Evolutionary conservation across 2,797 vertebrate species (phyloP), one percentile per base, ranked within the genome.

Genomic region (Tamandua tetradactyla): DNA sequence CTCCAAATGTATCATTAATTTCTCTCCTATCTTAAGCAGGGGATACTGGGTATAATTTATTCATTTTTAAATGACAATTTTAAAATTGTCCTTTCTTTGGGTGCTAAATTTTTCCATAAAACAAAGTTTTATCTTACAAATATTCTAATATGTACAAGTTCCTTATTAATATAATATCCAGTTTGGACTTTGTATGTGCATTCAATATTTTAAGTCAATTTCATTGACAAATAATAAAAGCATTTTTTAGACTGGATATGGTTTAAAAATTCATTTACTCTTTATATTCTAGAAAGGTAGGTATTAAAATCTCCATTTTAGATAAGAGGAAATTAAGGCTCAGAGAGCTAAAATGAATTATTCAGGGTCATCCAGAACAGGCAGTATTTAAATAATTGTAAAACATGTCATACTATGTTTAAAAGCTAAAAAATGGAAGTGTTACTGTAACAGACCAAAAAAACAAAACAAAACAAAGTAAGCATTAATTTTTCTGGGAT

Each of bases 171-270:
- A 88, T 72, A 89, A 47, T 47, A 61, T 59, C 20, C 35, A 86
- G 27, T 71, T 93, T 91, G n/a, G 32, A 66, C 17, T 80, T 49
- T 25, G 11, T 11, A 57, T 78, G 86, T 32, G 71, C 5, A 71
- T 5, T 83, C 18, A 94, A 64, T 59, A 75, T 87, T 87, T 95
- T 68, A 74, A 88, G 35, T 35, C 44, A 37, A 79, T 82, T 89
- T 93, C 89, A 64, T 69, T 68, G 61, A 52, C 8, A 69, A 42
- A 44, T 90, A 76, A 7, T 91, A 66, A 80, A 94, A 85, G 32
- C 18, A 88, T 37, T n/a, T 93, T 37, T 30, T n/a, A 11, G 47
- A 64, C 23, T 2, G 40, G 81, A 80, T 11, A 71, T 59, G 1
- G 49, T 76, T 75, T 52, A 59, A 40, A 35, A 80, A 62, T 61